Percentiles rank a stretch among this genome's conserved stretches.
phyloP scores from a whole-genome alignment of 2,113 vertebrate species.

The Petaurus breviceps region DNA sequence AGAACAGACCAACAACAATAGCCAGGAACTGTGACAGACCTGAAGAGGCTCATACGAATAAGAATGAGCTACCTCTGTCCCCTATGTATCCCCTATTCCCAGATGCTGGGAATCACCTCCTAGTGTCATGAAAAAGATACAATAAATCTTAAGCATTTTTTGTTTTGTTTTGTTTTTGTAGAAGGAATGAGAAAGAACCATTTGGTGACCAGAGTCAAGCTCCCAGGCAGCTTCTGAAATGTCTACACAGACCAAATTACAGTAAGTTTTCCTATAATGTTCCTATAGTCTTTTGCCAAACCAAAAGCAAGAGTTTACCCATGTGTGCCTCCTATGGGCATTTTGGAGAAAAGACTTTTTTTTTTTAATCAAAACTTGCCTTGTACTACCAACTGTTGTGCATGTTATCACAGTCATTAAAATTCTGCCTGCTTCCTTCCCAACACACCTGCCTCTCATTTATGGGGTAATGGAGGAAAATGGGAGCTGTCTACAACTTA shows the following conservation, averaged over 20 bases:
- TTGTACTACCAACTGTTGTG: not conserved
- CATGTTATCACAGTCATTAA: not conserved
- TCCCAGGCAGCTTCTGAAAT: not conserved
- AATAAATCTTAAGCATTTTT: not conserved
- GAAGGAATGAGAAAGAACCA: not conserved
- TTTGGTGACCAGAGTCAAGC: not conserved
- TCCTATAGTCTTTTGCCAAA: not conserved
- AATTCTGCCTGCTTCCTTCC: not conserved
- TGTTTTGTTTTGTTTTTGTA: not conserved
- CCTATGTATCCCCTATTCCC: not conserved
- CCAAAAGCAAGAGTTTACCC: not conserved
- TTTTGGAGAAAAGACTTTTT: not conserved
- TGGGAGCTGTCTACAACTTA: not conserved
- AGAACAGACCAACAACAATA: no score
- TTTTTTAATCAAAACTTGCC: not conserved
- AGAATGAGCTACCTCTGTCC: not conserved
- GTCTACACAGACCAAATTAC: not conserved
- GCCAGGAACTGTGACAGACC: not conserved
- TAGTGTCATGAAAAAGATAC: slow-evolving; percentile 1
- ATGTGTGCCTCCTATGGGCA: not conserved
- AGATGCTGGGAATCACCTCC: not conserved
- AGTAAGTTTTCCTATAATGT: not conserved
- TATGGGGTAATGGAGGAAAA: not conserved
- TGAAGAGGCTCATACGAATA: not conserved
- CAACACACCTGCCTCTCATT: not conserved